These are phyloP conservation scores for Clinocottus analis DNA, from an alignment of 2,113 vertebrate species.

Conservation along the genomic window DNA sequence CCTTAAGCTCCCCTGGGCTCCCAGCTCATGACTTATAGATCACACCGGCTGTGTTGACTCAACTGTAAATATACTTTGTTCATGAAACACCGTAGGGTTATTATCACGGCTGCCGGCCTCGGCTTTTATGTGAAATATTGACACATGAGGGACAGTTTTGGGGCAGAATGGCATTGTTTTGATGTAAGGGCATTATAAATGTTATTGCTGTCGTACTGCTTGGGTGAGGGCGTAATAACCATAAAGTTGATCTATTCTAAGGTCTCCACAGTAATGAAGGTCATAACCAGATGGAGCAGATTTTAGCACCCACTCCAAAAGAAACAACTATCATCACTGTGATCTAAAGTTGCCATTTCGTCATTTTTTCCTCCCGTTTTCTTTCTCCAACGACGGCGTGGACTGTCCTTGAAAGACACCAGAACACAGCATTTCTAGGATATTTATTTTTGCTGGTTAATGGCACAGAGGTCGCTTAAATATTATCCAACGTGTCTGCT, in stretches of 20 bases:
- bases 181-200: constrained; percentile 27
- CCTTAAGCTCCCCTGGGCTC: constrained; percentile 51
- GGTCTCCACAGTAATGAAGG: constrained; percentile 50
- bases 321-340: neutral
- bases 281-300: constrained; percentile 64
- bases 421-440: neutral
- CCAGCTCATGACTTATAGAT: constrained; percentile 66
- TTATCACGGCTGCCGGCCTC: constrained; percentile 13
- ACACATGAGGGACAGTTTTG: constrained; percentile 26
- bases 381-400: neutral
- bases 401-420: neutral
- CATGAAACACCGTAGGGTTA: constrained; percentile 42
- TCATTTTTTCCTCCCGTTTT: neutral
- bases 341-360: constrained; percentile 31
- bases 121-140: constrained; percentile 49
- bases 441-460: neutral
- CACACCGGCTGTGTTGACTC: constrained; percentile 54
- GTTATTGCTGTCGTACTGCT: constrained; percentile 22
- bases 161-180: constrained; percentile 51
- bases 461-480: neutral
- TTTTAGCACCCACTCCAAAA: no score
- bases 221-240: constrained; percentile 40
- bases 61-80: constrained; percentile 68
- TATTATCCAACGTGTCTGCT: neutral
- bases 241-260: constrained; percentile 45